Evolutionary conservation across 2,797 vertebrate genomes (phyloP).

Genomic region (Cyprinella venusta): DNA sequence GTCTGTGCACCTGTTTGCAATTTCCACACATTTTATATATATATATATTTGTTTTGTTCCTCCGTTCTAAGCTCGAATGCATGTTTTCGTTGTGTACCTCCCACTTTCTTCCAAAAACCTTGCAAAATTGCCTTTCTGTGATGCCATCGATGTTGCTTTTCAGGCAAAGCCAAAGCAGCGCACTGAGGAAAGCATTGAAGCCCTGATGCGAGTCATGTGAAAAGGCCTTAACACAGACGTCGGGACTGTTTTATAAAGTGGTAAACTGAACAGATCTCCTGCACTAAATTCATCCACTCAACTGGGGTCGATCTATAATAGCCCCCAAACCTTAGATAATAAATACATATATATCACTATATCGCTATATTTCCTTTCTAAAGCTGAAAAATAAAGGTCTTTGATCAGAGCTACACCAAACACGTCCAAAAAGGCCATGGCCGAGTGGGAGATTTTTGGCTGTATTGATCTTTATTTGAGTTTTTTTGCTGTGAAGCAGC

Average conservation of each 20-base stretch:
- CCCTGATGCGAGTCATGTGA: not conserved
- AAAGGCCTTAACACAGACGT: not conserved
- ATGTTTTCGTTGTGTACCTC: not conserved
- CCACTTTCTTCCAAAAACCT: not conserved
- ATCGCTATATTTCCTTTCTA: not conserved
- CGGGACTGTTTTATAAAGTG: not conserved
- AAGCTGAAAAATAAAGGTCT: not conserved
- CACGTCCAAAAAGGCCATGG: not conserved
- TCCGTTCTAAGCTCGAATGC: not conserved
- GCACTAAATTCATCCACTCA: conserved; percentile 4
- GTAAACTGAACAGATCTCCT: not conserved
- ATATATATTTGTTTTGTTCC: not conserved
- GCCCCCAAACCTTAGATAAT: not conserved
- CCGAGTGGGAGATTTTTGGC: not conserved
- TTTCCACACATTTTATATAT: not conserved
- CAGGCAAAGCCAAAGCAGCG: conserved; percentile 16
- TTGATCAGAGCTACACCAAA: conserved; percentile 14
- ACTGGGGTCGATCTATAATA: not conserved
- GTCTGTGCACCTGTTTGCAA: not conserved
- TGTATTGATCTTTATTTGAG: not conserved
- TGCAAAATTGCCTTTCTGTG: not conserved
- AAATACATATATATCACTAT: not conserved
- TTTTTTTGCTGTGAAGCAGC: not conserved
- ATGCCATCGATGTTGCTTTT: not conserved
- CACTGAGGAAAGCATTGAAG: not conserved